These are phyloP conservation scores for Porites divaricata DNA, from an alignment of 92 coral and sea anemone species.

Conservation along the genomic window DNA sequence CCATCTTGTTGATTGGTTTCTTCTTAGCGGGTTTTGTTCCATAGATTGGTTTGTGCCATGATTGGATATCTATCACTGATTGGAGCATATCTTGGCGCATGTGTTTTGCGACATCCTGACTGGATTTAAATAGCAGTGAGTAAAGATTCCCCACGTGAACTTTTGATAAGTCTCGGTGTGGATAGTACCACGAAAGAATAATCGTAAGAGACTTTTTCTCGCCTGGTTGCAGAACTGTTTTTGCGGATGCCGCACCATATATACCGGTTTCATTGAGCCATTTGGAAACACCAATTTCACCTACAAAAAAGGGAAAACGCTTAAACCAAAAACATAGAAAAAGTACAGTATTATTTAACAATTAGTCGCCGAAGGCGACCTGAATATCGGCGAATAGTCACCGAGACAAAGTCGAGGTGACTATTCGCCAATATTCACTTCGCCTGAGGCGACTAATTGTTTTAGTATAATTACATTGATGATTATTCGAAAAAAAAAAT, in stretches of 20 bases:
- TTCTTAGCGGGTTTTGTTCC: constrained; percentile 19
- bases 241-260: constrained; percentile 75
- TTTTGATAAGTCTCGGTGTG: constrained; percentile 81
- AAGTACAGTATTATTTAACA: not conserved
- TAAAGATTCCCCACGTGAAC: constrained; percentile 80
- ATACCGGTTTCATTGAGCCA: constrained; percentile 57
- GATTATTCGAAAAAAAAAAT: no score
- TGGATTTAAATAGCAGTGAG: constrained; percentile 71
- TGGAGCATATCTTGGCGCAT: constrained; percentile 77
- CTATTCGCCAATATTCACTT: no score
- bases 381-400: no score
- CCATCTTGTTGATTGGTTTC: constrained; percentile 32
- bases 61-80: constrained; percentile 56
- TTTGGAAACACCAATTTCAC: constrained; percentile 52
- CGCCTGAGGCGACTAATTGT: no score
- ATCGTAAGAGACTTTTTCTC: constrained; percentile 83
- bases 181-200: constrained; percentile 86
- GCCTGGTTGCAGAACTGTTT: constrained; percentile 69
- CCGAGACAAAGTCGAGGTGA: no score
- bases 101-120: constrained; percentile 76
- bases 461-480: no score
- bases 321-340: not conserved
- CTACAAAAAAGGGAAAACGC: constrained; percentile 27
- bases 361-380: no score
- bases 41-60: constrained; percentile 77